A percentile compares a stretch with the other conserved stretches of the same genome.
Conservation (phyloP, 1,140 invertebrate genomes). For the Trialeurodes vaporariorum region DNA sequence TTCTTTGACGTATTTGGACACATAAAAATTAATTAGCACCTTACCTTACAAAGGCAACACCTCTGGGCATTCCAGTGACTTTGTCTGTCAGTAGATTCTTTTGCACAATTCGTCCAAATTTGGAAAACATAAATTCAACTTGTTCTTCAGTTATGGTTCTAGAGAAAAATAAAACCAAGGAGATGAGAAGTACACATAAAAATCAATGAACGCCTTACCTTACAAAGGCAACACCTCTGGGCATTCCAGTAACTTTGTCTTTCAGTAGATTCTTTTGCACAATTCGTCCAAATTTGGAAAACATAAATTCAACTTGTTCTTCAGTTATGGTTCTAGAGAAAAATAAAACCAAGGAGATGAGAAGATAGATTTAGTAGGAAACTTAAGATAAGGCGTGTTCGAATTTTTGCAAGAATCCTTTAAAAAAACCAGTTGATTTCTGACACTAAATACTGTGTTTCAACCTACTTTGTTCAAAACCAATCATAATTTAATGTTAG, state of each 20-base stretch:
- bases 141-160: conserved; percentile 66
- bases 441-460: no score
- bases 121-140: conserved; percentile 70
- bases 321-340: conserved; percentile 57
- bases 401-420: no score
- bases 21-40: no score
- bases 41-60: conserved; percentile 87
- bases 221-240: conserved; percentile 84
- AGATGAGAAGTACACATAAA: no score
- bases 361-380: no score
- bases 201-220: conserved; percentile 52
- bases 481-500: no score
- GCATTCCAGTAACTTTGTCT: conserved; percentile 73
- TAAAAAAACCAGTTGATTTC: no score
- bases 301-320: conserved; percentile 67
- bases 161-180: conserved; percentile 19
- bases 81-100: conserved; percentile 81
- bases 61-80: conserved; percentile 67
- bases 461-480: no score
- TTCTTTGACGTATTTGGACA: no score
- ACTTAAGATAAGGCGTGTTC: no score
- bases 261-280: conserved; percentile 81
- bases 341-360: neutral
- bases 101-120: conserved; percentile 80
- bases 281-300: conserved; percentile 75